Evolutionary conservation across 2,888 invertebrate genomes (phyloP), one percentile per base, ranked within the genome.

Genomic region (Acanthopleura granulata): DNA sequence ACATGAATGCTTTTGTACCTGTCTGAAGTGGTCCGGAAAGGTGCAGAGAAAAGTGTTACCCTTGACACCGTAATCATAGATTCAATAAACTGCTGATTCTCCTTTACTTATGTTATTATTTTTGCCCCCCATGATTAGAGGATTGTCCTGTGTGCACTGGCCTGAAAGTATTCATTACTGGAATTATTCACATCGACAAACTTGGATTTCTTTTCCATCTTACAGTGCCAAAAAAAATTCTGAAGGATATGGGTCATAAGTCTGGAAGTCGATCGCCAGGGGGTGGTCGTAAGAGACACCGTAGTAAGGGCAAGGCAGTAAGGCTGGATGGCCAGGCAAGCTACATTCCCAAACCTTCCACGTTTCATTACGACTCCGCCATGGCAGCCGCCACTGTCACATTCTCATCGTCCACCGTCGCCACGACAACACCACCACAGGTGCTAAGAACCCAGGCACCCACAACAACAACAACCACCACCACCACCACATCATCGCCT

Each of bases 221-320:
- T 83, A 62, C 81, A 93, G 93, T 0, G 78, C 88, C 89, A 51
- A 90, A 89, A 81, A 84, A 80, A 76, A 83, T 85, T 76, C 82
- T 86, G 74, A 85, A 82, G 75, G 80, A 82, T 70, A 75, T 87
- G 61, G 76, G 72, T 29, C 71, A 50, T 49, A 77, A 73, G 66
- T 74, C 50, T 16, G 25, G 29, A 22, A 12, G 22, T 3, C n/a
- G 76, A 49, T 57, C 57, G 6, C 57, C 57, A 9, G 57, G 57
- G 18, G 57, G 57, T 12, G 66, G 29, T 16, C 18, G 66, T 9
- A 83, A 81, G 70, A 77, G 57, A 50, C 77, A 81, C 27, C 78
- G 62, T 30, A 74, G 74, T 72, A 83, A 80, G 78, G 79, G 77
- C 49, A 80, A 79, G 71, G 74, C 75, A 1, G 57, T 50, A n/a